A percentile compares a stretch with the other conserved stretches of the same genome.
Conservation (phyloP, 2,797 vertebrate genomes). For the Eremophila alpestris region DNA sequence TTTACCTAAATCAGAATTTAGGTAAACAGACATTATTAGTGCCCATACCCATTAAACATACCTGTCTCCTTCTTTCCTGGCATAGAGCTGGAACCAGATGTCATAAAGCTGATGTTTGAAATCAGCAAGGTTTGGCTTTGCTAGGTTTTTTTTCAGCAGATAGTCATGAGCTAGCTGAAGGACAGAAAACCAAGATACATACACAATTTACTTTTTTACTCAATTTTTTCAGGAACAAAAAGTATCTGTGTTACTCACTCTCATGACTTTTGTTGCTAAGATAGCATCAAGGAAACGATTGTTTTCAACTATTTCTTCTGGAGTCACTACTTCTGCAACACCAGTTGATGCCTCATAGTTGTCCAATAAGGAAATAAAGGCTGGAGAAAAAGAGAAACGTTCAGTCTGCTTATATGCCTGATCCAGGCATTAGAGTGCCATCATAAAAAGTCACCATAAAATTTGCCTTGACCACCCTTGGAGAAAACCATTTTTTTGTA, state of each 20-base stretch:
- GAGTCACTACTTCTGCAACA: constrained; percentile 80
- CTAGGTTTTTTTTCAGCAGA: constrained; percentile 79
- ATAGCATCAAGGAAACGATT: constrained; percentile 84
- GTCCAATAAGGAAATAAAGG: constrained; percentile 83
- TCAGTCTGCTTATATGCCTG: neutral
- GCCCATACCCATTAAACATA: constrained; percentile 55
- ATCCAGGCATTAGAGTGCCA: neutral
- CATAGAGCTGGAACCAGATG: constrained; percentile 89
- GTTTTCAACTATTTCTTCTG: constrained; percentile 82
- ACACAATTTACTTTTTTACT: neutral
- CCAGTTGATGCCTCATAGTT: constrained; percentile 87
- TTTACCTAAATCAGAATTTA: neutral
- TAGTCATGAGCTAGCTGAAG: constrained; percentile 82
- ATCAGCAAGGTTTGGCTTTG: constrained; percentile 66
- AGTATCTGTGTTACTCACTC: constrained; percentile 68
- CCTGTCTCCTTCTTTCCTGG: constrained; percentile 78
- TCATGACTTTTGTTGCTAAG: constrained; percentile 84
- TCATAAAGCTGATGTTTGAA: constrained; percentile 83
- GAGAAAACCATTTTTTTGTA: neutral
- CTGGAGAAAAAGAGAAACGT: constrained; percentile 61
- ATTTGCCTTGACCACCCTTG: neutral
- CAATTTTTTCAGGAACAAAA: neutral
- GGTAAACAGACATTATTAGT: neutral
- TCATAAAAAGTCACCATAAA: neutral
- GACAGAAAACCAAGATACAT: neutral